Percentiles rank a stretch among this genome's conserved stretches.
Evolutionary conservation across 2,113 vertebrate species (phyloP).

Genomic region (Gulo gulo): DNA sequence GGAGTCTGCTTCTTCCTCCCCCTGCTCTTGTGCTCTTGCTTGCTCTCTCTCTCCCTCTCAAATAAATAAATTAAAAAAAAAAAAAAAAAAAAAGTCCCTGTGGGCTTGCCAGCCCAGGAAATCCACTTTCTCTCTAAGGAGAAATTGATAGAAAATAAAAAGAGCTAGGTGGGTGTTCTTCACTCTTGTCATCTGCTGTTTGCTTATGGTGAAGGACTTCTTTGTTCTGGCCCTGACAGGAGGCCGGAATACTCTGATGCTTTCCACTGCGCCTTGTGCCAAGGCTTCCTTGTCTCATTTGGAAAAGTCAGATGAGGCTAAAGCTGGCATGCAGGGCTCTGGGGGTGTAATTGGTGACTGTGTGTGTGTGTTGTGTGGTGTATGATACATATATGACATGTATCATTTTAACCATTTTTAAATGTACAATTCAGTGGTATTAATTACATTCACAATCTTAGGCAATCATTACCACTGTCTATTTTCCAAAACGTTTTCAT

Average conservation of each 20-base stretch:
- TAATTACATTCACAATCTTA: constrained; percentile 1
- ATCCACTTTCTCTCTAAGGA: background rate
- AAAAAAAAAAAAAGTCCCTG: background rate
- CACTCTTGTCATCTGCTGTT: background rate
- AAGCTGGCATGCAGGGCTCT: background rate
- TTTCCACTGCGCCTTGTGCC: background rate
- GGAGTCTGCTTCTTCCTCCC: background rate
- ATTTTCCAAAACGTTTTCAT: constrained; percentile 30
- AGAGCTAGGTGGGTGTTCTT: background rate
- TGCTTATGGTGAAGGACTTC: background rate
- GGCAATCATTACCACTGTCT: background rate
- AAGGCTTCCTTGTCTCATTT: background rate
- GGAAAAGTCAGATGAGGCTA: background rate
- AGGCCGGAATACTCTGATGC: background rate
- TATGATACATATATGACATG: background rate
- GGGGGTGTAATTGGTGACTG: background rate
- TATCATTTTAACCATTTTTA: background rate
- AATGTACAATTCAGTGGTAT: background rate
- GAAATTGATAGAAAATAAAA: constrained; percentile 36
- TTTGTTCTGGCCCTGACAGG: background rate
- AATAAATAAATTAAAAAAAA: background rate
- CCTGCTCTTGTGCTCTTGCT: too few relatives aligned
- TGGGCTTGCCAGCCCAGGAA: background rate
- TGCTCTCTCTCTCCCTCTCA: background rate
- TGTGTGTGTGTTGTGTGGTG: background rate